phyloP scores from a whole-genome alignment of 2,797 vertebrate species.

The Megaceryle alcyon region DNA sequence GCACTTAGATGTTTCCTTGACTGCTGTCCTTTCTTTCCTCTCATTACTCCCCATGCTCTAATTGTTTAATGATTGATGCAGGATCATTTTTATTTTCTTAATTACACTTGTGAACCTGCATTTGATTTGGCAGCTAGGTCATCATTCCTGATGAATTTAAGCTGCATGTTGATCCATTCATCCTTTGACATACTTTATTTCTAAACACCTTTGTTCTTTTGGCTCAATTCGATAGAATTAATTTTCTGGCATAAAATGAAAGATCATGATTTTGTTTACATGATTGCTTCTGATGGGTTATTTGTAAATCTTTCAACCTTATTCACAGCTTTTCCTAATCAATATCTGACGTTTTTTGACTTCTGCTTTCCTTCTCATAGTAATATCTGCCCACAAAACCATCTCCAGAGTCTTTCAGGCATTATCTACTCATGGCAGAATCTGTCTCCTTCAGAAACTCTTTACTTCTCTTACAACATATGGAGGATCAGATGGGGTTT shows the following conservation, averaged over 20 bases:
- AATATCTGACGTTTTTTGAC: neutral
- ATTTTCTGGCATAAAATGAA: constrained; percentile 35
- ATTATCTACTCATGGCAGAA: neutral
- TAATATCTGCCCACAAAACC: neutral
- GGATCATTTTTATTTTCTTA: constrained; percentile 48
- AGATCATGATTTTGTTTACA: neutral
- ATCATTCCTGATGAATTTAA: constrained; percentile 5
- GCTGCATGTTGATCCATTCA: neutral
- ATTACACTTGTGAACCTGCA: constrained; percentile 7
- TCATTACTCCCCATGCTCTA: neutral
- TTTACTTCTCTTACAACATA: neutral
- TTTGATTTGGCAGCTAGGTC: constrained; percentile 21
- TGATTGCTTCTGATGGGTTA: neutral
- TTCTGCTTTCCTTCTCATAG: neutral
- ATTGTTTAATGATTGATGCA: neutral
- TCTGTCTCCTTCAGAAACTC: constrained; percentile 29
- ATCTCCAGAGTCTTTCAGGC: neutral
- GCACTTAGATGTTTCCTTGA: neutral
- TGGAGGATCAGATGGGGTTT: constrained; percentile 28
- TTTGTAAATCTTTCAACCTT: constrained; percentile 26
- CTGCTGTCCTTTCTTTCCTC: neutral
- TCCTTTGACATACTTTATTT: constrained; percentile 12
- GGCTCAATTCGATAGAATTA: constrained; percentile 7
- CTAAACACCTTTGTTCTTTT: constrained; percentile 10
- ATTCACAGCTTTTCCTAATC: constrained; percentile 20